A percentile compares a stretch with the other conserved stretches of the same genome.
Evolutionary conservation across 2,113 vertebrate genomes (phyloP).

Genomic region (Pagrus major): DNA sequence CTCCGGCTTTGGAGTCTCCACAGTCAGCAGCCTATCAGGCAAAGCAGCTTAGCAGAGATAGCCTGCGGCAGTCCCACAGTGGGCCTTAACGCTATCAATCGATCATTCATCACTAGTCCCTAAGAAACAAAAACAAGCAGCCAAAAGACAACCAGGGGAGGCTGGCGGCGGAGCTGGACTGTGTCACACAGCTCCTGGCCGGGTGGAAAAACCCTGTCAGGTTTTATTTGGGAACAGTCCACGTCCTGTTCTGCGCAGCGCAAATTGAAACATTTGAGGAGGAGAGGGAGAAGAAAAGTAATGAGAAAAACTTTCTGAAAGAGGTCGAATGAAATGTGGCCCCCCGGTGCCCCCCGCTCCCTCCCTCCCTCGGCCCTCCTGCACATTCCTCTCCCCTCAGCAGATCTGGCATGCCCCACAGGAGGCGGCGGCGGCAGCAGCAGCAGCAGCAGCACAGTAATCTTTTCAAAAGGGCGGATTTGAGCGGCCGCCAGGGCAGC

Average conservation of each 20-base stretch:
- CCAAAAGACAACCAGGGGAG: slow-evolving; percentile 62
- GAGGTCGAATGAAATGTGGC: slow-evolving; percentile 80
- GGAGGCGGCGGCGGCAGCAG: slow-evolving; percentile 82
- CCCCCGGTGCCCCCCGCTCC: slow-evolving; percentile 52
- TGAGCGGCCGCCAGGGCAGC: slow-evolving; percentile 83
- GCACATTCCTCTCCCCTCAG: slow-evolving; percentile 82
- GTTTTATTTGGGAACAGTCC: slow-evolving; percentile 77
- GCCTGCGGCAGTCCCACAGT: slow-evolving; percentile 64
- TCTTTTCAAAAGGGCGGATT: slow-evolving; percentile 86
- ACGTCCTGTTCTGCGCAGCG: slow-evolving; percentile 67
- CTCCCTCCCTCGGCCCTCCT: slow-evolving; percentile 70
- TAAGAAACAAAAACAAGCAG: slow-evolving; percentile 79
- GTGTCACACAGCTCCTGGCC: slow-evolving; percentile 65
- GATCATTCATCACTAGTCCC: slow-evolving; percentile 80
- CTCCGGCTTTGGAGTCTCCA: slow-evolving; percentile 74
- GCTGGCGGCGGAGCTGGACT: slow-evolving; percentile 55
- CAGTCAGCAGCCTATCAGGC: slow-evolving; percentile 74
- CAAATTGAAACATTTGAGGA: slow-evolving; percentile 77
- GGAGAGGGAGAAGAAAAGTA: slow-evolving; percentile 77
- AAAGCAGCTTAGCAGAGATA: slow-evolving; percentile 79
- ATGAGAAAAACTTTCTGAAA: slow-evolving; percentile 81
- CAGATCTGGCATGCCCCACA: slow-evolving; percentile 82
- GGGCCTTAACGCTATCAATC: slow-evolving; percentile 76
- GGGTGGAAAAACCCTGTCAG: slow-evolving; percentile 76
- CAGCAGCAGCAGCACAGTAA: slow-evolving; percentile 84